Evolutionary conservation across 92 coral and sea anemone species (phyloP), one percentile per base, ranked within the genome.

Genomic region (Zoanthus sociatus): DNA sequence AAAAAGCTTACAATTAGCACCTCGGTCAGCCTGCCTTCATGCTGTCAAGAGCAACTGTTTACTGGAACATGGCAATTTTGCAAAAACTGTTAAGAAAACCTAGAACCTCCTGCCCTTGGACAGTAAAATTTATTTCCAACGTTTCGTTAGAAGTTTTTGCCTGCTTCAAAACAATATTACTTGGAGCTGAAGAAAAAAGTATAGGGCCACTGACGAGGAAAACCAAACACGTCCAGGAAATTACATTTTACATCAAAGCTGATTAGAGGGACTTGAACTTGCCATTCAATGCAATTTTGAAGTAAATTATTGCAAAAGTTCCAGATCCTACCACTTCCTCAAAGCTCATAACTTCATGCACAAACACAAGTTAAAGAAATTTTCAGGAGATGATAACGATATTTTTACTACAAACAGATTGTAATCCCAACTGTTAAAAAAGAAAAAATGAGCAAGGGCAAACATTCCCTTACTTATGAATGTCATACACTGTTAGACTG

Each of bases 1-100:
- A 47, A 87, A 64, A 87, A 55, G 54, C 77, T 51, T 78, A 60
- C 55, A 87, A 87, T 68, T 87, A 68, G 74, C 84, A 77, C 70
- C 85, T 78, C 72, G 74, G 84, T 67, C 84, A 77, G 89, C 84
- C 89, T 63, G 84, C 78, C 77, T 50, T 70, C 72, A 87, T 87
- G 89, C 82, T 66, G 85, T 87, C 85, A 67, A 60, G 89, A 15
- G 54, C 63, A 4, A 55, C 69, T 66, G 84, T 87, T 67, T 31
- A 53, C 17, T 77, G 89, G 89, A 78, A 87, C 89, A 87, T 48
- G 58, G 53, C 75, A 44, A 77, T 78, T 47, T 42, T 77, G 78
- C 84, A 63, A 31, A 78, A 67, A 63, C 83, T 77, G 84, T 67
- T 50, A 67, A 67, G 64, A 69, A 87, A 86, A 46, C 83, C 84